phyloP scores from a whole-genome alignment of 2,797 vertebrate genomes.

The Manis pentadactyla region DNA sequence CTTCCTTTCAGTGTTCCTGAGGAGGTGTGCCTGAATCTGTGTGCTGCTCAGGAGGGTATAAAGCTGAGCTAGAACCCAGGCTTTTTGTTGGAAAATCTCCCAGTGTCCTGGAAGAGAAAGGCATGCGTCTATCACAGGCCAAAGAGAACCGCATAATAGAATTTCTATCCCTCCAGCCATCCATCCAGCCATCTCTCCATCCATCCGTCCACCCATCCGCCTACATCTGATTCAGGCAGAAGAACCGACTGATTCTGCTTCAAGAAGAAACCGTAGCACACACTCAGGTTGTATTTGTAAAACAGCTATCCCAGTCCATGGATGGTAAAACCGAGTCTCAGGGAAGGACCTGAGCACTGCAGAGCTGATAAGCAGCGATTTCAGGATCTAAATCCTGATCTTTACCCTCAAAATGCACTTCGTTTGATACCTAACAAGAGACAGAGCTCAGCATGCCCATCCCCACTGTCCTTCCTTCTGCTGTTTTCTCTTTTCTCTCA shows the following conservation, averaged over 20 bases:
- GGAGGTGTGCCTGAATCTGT: neutral
- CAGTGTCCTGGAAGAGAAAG: neutral
- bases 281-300: neutral
- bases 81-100: neutral
- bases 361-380: too few relatives aligned
- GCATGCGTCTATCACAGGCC: too few relatives aligned
- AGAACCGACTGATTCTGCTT: neutral
- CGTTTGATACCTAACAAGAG: neutral
- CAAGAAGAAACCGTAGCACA: neutral
- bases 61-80: neutral
- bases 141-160: neutral
- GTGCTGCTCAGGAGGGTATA: rapidly evolving
- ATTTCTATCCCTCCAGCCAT: too few relatives aligned
- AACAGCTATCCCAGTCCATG: neutral
- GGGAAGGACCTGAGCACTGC: neutral
- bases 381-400: rapidly evolving
- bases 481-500: neutral
- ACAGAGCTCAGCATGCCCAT: rapidly evolving
- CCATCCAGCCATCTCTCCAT: too few relatives aligned
- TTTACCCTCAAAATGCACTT: neutral
- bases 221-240: neutral
- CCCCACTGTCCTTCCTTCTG: neutral
- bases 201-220: neutral
- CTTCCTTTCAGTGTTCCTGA: neutral
- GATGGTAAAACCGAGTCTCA: neutral